Conservation (phyloP, 2,797 vertebrate species). For the Chaenodraco wilsoni region DNA sequence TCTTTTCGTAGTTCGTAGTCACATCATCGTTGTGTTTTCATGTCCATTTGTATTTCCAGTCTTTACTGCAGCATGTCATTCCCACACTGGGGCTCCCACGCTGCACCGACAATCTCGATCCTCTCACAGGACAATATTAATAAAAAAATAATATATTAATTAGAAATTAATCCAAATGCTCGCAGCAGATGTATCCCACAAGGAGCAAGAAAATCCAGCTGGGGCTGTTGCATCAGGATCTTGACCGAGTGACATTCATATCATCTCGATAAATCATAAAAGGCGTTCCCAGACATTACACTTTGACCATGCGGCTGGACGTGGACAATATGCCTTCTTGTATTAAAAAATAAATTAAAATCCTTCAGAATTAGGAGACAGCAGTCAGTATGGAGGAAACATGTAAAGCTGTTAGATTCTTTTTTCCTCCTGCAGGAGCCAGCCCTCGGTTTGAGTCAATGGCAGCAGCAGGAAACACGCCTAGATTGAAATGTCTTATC, state of each 20-base stretch:
- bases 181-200: constrained; percentile 61
- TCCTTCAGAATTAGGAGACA: constrained; percentile 12
- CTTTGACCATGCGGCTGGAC: neutral
- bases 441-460: constrained; percentile 78
- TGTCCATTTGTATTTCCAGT: constrained; percentile 56
- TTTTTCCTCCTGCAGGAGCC: constrained; percentile 66
- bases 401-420: constrained; percentile 28
- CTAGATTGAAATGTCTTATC: constrained; percentile 82
- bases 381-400: neutral
- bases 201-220: constrained; percentile 45
- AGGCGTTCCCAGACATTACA: neutral
- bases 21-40: constrained; percentile 57
- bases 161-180: constrained; percentile 57
- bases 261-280: constrained; percentile 67
- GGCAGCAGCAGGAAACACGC: constrained; percentile 88
- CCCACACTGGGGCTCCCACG: constrained; percentile 51
- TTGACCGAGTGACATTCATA: constrained; percentile 82
- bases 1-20: constrained; percentile 52
- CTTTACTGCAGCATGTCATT: constrained; percentile 62
- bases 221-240: constrained; percentile 67
- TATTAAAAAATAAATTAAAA: neutral
- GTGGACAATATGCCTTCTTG: neutral
- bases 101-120: constrained; percentile 30
- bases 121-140: neutral
- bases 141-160: neutral